These are phyloP conservation scores for Dryas iulia DNA, from an alignment of 1,140 invertebrate species.

Conservation along the genomic window DNA sequence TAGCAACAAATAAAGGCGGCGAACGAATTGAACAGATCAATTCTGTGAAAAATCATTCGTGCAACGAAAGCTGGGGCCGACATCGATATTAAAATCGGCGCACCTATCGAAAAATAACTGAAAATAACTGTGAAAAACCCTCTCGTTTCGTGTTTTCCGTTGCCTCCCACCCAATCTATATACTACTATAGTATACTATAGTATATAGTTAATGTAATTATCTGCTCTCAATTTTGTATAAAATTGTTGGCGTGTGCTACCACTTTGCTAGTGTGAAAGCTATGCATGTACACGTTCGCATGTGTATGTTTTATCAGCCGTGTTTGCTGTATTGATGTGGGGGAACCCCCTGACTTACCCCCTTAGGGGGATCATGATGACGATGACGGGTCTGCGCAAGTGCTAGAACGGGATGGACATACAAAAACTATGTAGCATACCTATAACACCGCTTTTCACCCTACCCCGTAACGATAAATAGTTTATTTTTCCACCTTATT, in stretches of 20 bases:
- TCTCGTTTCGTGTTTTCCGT: conserved; percentile 44
- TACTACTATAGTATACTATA: background rate
- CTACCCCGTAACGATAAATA: conserved; percentile 41
- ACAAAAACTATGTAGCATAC: conserved; percentile 46
- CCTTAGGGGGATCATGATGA: conserved; percentile 54
- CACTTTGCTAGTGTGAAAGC: conserved; percentile 22
- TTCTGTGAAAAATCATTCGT: conserved; percentile 19
- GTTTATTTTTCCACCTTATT: conserved; percentile 52
- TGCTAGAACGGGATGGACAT: conserved; percentile 50
- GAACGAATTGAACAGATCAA: conserved; percentile 6
- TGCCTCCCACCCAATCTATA: conserved; percentile 32
- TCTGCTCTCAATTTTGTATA: conserved; percentile 71
- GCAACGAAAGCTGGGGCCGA: conserved; percentile 29
- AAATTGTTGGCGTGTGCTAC: conserved; percentile 42
- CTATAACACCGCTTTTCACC: conserved; percentile 38
- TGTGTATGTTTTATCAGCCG: conserved; percentile 65
- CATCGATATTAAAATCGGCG: conserved; percentile 39
- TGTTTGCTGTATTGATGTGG: conserved; percentile 65
- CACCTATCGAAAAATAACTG: conserved; percentile 39
- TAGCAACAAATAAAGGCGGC: background rate
- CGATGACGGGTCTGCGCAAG: conserved; percentile 68
- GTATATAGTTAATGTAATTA: conserved; percentile 69
- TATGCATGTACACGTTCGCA: conserved; percentile 37
- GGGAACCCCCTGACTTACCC: conserved; percentile 35
- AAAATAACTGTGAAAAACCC: conserved; percentile 33